Evolutionary conservation across 2,797 vertebrate species (phyloP).

Genomic region (Podarcis siculus): DNA sequence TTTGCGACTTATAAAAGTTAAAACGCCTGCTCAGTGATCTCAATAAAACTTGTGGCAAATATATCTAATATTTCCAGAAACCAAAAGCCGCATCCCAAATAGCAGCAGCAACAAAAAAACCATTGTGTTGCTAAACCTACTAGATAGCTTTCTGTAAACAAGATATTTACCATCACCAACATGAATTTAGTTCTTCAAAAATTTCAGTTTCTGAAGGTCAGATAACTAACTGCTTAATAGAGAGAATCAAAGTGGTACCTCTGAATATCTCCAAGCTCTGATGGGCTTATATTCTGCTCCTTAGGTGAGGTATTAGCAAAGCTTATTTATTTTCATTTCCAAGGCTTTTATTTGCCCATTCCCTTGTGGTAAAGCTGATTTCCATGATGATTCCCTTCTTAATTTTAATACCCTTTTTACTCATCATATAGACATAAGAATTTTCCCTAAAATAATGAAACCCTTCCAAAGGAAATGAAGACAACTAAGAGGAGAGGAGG

Average conservation of each 20-base stretch:
- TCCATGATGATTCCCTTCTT: conserved; percentile 97
- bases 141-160: conserved; percentile 71
- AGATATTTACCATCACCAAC: conserved; percentile 75
- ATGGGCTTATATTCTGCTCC: conserved; percentile 86
- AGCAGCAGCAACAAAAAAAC: conserved; percentile 52
- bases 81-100: conserved; percentile 71
- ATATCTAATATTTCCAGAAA: conserved; percentile 78
- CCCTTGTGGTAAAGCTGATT: conserved; percentile 97
- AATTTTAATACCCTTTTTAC: conserved; percentile 99
- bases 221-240: conserved; percentile 87
- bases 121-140: conserved; percentile 58
- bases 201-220: conserved; percentile 93
- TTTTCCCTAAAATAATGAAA: conserved; percentile 93
- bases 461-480: conserved; percentile 90
- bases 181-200: conserved; percentile 76
- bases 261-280: conserved; percentile 82
- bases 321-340: conserved; percentile 99
- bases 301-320: conserved; percentile 97
- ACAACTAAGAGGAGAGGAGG: conserved; percentile 82
- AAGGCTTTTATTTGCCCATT: conserved; percentile 93
- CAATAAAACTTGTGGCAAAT: conserved; percentile 77
- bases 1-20: conserved; percentile 74
- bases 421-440: conserved; percentile 97
- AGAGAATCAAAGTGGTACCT: conserved; percentile 82
- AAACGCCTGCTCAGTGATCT: conserved; percentile 72